A percentile compares a stretch with the other conserved stretches of the same genome.
phyloP scores from a whole-genome alignment of 2,888 invertebrate genomes.

The Dryobota labecula region DNA sequence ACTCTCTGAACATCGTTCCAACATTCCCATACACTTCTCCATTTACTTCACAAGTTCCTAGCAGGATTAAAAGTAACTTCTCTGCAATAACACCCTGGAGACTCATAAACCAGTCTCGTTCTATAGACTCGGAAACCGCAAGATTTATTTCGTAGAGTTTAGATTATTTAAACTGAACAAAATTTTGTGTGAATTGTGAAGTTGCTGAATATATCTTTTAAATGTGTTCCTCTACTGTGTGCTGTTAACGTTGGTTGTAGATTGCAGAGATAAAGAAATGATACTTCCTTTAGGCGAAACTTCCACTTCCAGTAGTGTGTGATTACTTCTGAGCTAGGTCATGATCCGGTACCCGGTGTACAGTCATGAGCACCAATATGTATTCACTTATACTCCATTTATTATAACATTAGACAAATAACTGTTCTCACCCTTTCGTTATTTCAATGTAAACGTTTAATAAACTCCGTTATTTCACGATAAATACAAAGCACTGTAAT shows the following conservation, averaged over 20 bases:
- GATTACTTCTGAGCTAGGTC: background rate
- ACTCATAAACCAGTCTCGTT: constrained; percentile 35
- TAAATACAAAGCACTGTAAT: too few species aligned
- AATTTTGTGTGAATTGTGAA: background rate
- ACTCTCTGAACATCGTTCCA: background rate
- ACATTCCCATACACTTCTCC: constrained; percentile 5
- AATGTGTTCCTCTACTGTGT: background rate
- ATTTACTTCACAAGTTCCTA: constrained; percentile 28
- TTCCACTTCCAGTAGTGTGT: background rate
- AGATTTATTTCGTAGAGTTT: constrained; percentile 20
- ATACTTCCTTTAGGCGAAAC: background rate
- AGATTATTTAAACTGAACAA: background rate
- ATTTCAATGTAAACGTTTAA: too few species aligned
- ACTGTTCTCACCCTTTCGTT: too few species aligned
- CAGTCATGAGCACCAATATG: too few species aligned
- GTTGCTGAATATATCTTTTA: background rate
- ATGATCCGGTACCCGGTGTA: background rate
- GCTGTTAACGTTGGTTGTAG: background rate
- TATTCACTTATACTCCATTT: too few species aligned
- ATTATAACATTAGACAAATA: too few species aligned
- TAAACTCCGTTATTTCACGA: too few species aligned
- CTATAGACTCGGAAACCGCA: constrained; percentile 13
- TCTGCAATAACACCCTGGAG: constrained; percentile 15
- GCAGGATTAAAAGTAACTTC: constrained; percentile 46
- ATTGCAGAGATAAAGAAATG: background rate